Conservation (phyloP, 2,888 invertebrate species). For the Lapara coniferarum region DNA sequence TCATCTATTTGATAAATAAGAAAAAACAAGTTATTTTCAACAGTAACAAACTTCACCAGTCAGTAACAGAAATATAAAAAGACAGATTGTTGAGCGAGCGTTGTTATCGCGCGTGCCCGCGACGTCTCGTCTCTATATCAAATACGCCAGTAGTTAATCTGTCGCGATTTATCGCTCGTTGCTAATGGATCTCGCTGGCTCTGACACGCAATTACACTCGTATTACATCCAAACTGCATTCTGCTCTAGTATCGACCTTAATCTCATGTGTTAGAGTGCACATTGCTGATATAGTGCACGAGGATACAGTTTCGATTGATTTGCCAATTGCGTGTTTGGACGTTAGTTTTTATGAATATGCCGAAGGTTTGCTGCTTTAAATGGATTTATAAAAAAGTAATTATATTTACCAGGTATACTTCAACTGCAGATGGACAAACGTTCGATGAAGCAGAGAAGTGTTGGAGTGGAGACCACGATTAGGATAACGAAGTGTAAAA, state of each 20-base stretch:
- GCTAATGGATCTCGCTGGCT: constrained; percentile 48
- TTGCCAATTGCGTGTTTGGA: constrained; percentile 23
- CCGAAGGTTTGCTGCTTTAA: no score
- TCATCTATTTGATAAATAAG: no score
- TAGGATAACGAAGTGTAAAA: no score
- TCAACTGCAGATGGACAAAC: no score
- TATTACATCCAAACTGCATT: constrained; percentile 35
- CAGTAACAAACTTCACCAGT: neutral
- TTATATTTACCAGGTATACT: no score
- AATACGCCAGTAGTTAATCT: constrained; percentile 34
- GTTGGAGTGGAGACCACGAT: no score
- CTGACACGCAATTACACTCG: constrained; percentile 55
- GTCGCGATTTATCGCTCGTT: constrained; percentile 39
- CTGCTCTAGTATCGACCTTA: neutral
- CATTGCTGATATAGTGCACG: neutral
- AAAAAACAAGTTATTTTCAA: no score
- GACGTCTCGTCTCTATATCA: constrained; percentile 9
- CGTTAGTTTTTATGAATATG: neutral
- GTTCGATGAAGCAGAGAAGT: no score
- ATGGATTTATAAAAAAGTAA: no score
- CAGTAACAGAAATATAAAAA: neutral
- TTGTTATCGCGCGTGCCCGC: neutral
- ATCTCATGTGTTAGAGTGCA: neutral
- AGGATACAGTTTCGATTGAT: constrained; percentile 20
- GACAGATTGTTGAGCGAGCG: neutral